These are phyloP conservation scores for Poeciliopsis retropinna DNA, from an alignment of 2,113 vertebrate species.

Conservation along the genomic window DNA sequence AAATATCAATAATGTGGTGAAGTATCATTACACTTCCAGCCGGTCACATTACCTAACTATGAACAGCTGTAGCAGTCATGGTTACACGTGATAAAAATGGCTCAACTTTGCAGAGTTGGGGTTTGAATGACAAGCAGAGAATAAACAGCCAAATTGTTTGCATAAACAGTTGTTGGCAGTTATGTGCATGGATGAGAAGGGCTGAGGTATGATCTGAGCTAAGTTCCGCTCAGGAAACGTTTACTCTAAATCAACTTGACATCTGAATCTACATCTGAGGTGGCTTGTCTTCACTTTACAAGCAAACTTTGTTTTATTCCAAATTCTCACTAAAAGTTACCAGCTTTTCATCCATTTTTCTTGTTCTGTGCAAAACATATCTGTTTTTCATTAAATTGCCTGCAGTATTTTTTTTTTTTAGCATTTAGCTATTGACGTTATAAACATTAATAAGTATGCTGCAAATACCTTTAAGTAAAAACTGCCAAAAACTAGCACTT, in stretches of 20 bases:
- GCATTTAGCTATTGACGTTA: constrained; percentile 11
- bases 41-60: constrained; percentile 11
- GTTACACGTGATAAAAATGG: not conserved
- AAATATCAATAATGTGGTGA: constrained; percentile 18
- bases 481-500: not conserved
- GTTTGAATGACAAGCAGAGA: not conserved
- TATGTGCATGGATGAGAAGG: constrained; percentile 15
- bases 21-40: constrained; percentile 19
- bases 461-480: not conserved
- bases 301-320: constrained; percentile 42
- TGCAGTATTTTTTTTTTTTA: constrained; percentile 57
- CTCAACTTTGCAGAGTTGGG: not conserved
- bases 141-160: constrained; percentile 7
- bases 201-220: constrained; percentile 7
- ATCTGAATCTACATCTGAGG: constrained; percentile 58
- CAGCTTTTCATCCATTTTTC: constrained; percentile 38
- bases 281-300: constrained; percentile 50
- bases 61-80: constrained; percentile 23
- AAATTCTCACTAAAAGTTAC: constrained; percentile 24
- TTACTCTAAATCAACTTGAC: constrained; percentile 54
- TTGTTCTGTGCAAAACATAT: constrained; percentile 37
- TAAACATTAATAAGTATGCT: too few species aligned
- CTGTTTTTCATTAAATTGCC: constrained; percentile 66
- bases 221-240: constrained; percentile 46
- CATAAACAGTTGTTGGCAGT: not conserved